Evolutionary conservation across 2,888 invertebrate genomes (phyloP), one percentile per base, ranked within the genome.

Genomic region (Aspidiotus destructor): DNA sequence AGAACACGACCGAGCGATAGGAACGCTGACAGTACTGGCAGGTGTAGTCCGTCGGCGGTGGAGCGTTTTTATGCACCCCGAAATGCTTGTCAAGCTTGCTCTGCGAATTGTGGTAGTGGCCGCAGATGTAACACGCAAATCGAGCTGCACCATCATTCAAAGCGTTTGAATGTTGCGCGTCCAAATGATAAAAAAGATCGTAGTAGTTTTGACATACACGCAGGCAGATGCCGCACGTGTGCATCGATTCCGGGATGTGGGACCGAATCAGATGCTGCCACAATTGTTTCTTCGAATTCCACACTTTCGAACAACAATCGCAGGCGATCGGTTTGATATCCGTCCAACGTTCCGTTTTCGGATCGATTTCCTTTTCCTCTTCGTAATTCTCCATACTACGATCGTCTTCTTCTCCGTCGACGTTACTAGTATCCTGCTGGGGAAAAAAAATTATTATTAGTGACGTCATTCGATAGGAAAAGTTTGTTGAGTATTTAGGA

Each of bases 221-320:
- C 52, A 83, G 74, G 71, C 83, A 83, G 53, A 83, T 82, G 0
- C 83, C 83, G 70, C 83, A 83, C 1, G 83, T 81, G 0, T 82
- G 82, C 0, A 82, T 82, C 0, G 83, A 83, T 52, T 81, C 81
- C 10, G 78, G 75, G 62, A 81, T 79, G 74, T 83, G 83, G 73
- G 82, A 83, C 8, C 83, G 77, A 53, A 80, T 80, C 64, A 83
- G 76, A 74, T 84, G 83, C 73, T 83, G 83, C 83, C 83, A 84
- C 0, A 83, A 75, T 72, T 83, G 83, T 72, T 83, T 82, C 72
- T 82, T 82, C 0, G 82, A 82, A 1, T 83, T 82, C 83, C 83
- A 84, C 10, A 80, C 80, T 73, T 83, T 83, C 8, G 80, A 79
- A 72, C 83, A 84, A n/a, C 83, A 81, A 72, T 82, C 82, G 72